Evolutionary conservation across 2,113 vertebrate genomes (phyloP).

Genomic region (Octodon degus): DNA sequence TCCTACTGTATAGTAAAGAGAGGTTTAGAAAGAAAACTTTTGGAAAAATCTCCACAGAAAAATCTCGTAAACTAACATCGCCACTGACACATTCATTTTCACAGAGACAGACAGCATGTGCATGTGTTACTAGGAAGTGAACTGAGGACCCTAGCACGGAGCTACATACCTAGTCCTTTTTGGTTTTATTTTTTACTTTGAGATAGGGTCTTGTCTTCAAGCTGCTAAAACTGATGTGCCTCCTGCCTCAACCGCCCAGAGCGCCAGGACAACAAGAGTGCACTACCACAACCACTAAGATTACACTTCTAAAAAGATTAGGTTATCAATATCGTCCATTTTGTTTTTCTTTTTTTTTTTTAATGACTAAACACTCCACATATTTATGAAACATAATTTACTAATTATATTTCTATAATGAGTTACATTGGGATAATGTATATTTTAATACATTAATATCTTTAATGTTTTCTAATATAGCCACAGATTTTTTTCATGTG

Average conservation of each 20-base stretch:
- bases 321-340: not conserved
- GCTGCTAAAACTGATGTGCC: not conserved
- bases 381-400: conserved; percentile 20
- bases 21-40: not conserved
- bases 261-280: not conserved
- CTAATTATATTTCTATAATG: not conserved
- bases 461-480: conserved; percentile 11
- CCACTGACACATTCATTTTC: not conserved
- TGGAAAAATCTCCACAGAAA: not conserved
- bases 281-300: not conserved
- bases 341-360: conserved; percentile 32
- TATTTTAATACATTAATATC: not conserved
- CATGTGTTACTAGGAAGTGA: not conserved
- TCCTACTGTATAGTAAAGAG: not conserved
- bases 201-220: not conserved
- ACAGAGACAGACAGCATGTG: not conserved
- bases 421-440: not conserved
- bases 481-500: conserved; percentile 34
- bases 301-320: conserved; percentile 32
- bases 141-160: not conserved
- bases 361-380: conserved; percentile 18
- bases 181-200: not conserved
- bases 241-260: not conserved
- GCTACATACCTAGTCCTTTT: not conserved
- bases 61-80: conserved; percentile 10